A percentile compares a stretch with the other conserved stretches of the same genome.
Evolutionary conservation across 2,888 invertebrate genomes (phyloP).

Genomic region (Scaptomyza polygonia): DNA sequence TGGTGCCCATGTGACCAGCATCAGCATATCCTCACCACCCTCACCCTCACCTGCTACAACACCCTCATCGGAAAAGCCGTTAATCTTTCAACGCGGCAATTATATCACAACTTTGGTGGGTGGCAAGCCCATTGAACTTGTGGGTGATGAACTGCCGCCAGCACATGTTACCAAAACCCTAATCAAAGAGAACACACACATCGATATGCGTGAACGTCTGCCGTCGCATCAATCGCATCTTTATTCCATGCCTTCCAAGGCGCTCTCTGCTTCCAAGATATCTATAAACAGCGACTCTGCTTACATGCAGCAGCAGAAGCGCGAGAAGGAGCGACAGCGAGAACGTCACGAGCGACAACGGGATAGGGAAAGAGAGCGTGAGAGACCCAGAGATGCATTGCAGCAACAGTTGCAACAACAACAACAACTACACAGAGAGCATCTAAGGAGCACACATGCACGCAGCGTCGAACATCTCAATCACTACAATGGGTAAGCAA

Average conservation of each 20-base stretch:
- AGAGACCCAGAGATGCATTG: constrained; percentile 56
- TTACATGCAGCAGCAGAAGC: constrained; percentile 73
- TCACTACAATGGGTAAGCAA: constrained; percentile 80
- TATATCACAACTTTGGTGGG: constrained; percentile 90
- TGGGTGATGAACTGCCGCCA: constrained; percentile 68
- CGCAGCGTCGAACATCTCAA: constrained; percentile 84
- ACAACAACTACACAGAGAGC: constrained; percentile 68
- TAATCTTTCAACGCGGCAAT: constrained; percentile 92
- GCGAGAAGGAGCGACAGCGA: constrained; percentile 80
- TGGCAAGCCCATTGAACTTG: constrained; percentile 83
- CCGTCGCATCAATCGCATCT: constrained; percentile 57
- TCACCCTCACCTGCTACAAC: constrained; percentile 83
- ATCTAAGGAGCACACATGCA: constrained; percentile 77
- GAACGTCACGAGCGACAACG: constrained; percentile 71
- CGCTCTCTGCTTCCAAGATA: constrained; percentile 83
- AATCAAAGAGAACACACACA: constrained; percentile 82
- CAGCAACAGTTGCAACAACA: constrained; percentile 62
- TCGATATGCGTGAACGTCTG: constrained; percentile 70
- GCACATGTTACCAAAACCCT: constrained; percentile 83
- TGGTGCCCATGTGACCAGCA: constrained; percentile 88
- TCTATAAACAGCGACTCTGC: constrained; percentile 84
- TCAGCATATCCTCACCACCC: constrained; percentile 88
- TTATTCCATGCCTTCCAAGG: constrained; percentile 75
- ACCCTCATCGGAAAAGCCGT: constrained; percentile 86
- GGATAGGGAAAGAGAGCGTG: constrained; percentile 40